These are phyloP conservation scores for Ophion ventricosus DNA, from an alignment of 2,888 invertebrate species.

Conservation along the genomic window DNA sequence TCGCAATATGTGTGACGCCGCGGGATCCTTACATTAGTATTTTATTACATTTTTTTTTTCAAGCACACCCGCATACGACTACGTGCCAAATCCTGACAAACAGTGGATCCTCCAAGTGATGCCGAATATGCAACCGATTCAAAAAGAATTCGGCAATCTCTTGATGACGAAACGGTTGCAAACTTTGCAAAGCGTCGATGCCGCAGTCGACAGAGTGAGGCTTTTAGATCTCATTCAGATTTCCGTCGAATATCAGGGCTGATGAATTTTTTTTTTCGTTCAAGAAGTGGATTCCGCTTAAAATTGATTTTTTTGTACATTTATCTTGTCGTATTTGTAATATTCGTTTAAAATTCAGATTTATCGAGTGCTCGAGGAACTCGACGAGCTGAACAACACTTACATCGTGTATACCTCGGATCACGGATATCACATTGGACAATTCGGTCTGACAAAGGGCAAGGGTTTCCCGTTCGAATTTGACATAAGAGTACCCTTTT, in stretches of 20 bases:
- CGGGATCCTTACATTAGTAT: background rate
- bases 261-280: too few relatives aligned
- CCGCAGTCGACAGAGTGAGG: conserved; percentile 87
- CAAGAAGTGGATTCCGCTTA: too few relatives aligned
- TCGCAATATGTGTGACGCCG: too few relatives aligned
- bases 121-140: conserved; percentile 97
- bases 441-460: conserved; percentile 98
- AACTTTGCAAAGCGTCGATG: conserved; percentile 98
- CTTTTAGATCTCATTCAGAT: background rate
- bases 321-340: background rate
- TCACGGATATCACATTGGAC: conserved; percentile 98
- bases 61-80: conserved; percentile 98
- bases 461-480: conserved; percentile 99
- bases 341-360: conserved; percentile 78
- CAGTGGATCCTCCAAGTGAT: conserved; percentile 98
- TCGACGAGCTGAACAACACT: conserved; percentile 96
- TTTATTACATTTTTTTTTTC: conserved; percentile 71
- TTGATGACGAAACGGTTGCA: conserved; percentile 98
- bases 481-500: conserved; percentile 97
- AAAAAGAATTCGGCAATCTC: conserved; percentile 96
- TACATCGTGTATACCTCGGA: conserved; percentile 98
- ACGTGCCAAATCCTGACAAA: conserved; percentile 98
- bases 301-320: conserved; percentile 15
- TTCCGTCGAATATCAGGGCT: background rate
- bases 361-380: conserved; percentile 88